A percentile compares a stretch with the other conserved stretches of the same genome.
Conservation (phyloP, 2,797 vertebrate species). For the Perdix hodgsoniae region DNA sequence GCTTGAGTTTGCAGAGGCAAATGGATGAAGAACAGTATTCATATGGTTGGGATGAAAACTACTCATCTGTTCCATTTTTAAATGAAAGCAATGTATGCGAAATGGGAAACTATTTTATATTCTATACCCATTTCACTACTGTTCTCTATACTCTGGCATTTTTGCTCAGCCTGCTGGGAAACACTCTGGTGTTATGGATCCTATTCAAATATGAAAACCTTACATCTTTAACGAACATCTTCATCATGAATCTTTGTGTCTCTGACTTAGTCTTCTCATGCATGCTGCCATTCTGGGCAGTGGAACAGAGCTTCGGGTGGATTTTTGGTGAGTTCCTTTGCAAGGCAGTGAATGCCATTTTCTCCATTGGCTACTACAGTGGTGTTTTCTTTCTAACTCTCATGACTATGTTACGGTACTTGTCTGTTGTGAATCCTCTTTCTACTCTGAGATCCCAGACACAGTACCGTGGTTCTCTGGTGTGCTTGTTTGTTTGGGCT, state of each 20-base stretch:
- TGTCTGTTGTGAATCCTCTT: constrained; percentile 88
- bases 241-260: constrained; percentile 91
- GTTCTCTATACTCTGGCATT: constrained; percentile 84
- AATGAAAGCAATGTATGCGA: constrained; percentile 73
- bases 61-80: neutral
- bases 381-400: constrained; percentile 89
- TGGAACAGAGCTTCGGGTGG: constrained; percentile 82
- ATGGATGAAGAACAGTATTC: constrained; percentile 14
- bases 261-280: constrained; percentile 90
- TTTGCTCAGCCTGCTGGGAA: constrained; percentile 89
- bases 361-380: constrained; percentile 90
- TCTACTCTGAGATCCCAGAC: constrained; percentile 80
- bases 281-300: constrained; percentile 88
- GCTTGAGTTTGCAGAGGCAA: neutral
- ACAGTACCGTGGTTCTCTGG: constrained; percentile 69
- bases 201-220: constrained; percentile 90
- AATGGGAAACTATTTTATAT: constrained; percentile 11
- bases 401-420: constrained; percentile 90
- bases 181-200: constrained; percentile 87
- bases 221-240: constrained; percentile 88
- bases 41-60: neutral
- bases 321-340: constrained; percentile 85
- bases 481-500: constrained; percentile 82
- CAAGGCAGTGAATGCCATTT: constrained; percentile 84
- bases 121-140: constrained; percentile 75